Evolutionary conservation across 2,797 vertebrate genomes (phyloP).

Genomic region (Psittacula derbiana): DNA sequence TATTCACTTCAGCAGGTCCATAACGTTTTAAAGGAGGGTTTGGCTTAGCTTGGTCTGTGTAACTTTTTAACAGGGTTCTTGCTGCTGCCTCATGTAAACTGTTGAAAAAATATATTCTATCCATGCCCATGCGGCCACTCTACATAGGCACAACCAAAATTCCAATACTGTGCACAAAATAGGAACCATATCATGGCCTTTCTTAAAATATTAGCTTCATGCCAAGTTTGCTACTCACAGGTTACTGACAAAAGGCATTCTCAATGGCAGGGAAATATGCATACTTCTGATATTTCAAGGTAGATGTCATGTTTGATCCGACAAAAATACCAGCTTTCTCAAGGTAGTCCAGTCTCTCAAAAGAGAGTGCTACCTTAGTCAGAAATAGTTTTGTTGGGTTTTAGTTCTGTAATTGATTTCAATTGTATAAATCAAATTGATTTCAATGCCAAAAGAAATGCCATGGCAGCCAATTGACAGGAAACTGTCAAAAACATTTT

Average conservation of each 20-base stretch:
- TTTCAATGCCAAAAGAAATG: not conserved
- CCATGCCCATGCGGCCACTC: fast-evolving
- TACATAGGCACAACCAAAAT: not conserved
- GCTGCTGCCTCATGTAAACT: not conserved
- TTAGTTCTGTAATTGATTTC: not conserved
- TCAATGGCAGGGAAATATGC: not conserved
- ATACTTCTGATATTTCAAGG: not conserved
- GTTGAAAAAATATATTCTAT: not conserved
- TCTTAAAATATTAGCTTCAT: not conserved
- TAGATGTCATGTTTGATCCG: not conserved
- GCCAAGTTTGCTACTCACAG: not conserved
- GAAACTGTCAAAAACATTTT: not conserved
- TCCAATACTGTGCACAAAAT: not conserved
- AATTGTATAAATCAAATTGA: not conserved
- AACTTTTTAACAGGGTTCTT: not conserved
- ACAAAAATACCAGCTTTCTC: not conserved
- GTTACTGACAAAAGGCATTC: not conserved
- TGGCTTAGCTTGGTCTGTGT: not conserved
- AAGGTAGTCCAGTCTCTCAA: not conserved
- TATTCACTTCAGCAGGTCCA: not conserved
- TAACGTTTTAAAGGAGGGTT: not conserved
- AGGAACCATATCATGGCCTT: not conserved
- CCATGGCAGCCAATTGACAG: not conserved
- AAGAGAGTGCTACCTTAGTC: not conserved
- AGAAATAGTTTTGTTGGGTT: not conserved